Percentiles rank a stretch among this genome's conserved stretches.
phyloP scores from a whole-genome alignment of 2,888 invertebrate species.

The Eristalinus aeneus region DNA sequence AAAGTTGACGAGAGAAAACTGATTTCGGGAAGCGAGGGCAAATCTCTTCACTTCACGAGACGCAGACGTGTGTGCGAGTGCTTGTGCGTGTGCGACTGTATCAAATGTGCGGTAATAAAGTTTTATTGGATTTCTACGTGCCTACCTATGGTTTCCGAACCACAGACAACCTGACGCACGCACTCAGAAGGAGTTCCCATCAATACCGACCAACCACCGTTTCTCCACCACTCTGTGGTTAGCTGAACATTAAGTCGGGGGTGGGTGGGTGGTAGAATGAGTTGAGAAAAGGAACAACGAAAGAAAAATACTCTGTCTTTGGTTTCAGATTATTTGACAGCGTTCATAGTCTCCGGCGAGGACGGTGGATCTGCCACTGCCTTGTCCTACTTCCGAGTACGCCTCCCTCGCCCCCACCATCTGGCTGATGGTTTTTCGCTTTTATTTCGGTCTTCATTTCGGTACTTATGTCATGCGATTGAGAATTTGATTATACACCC shows the following conservation, averaged over 20 bases:
- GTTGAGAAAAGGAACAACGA: neutral
- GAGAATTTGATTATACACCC: constrained; percentile 18
- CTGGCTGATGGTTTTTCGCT: neutral
- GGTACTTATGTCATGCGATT: constrained; percentile 7
- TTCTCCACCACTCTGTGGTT: constrained; percentile 23
- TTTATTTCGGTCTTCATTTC: constrained; percentile 3
- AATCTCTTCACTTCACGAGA: neutral
- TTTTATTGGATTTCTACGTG: constrained; percentile 23
- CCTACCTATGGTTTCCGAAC: neutral
- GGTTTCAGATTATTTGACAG: constrained; percentile 34
- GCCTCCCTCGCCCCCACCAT: neutral
- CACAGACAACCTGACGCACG: constrained; percentile 20
- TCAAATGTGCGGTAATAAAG: constrained; percentile 22
- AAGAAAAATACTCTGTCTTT: constrained; percentile 23
- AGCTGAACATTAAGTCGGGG: constrained; percentile 1
- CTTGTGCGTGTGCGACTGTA: neutral
- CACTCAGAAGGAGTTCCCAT: neutral
- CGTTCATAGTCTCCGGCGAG: neutral
- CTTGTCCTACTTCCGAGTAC: neutral
- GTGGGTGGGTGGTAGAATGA: neutral
- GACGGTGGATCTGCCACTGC: neutral
- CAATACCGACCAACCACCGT: too few relatives aligned
- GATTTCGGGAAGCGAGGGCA: neutral
- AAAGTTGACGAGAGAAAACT: constrained; percentile 7
- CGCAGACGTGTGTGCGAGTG: neutral